These are phyloP conservation scores for Xiphorhynchus elegans DNA, from an alignment of 2,113 vertebrate genomes.

Conservation along the genomic window DNA sequence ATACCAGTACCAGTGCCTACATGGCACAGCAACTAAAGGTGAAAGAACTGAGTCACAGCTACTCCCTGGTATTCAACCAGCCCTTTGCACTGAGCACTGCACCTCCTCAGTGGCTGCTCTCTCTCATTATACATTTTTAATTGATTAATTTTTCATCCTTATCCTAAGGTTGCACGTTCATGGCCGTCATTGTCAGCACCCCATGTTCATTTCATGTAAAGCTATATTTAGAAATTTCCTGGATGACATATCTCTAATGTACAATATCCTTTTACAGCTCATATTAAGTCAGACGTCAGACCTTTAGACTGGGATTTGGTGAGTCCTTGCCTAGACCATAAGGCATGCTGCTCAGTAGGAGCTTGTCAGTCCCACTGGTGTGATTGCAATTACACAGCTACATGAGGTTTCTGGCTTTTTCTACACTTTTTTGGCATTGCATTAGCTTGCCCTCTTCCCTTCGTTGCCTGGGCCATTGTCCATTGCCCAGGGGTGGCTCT, in stretches of 20 bases:
- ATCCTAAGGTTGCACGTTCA: background rate
- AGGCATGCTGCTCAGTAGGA: background rate
- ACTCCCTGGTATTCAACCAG: background rate
- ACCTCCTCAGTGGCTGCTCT: background rate
- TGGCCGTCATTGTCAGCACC: slow-evolving; percentile 6
- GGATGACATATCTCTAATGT: background rate
- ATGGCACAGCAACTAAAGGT: background rate
- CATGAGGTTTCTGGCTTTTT: background rate
- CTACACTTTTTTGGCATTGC: background rate
- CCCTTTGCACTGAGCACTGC: background rate
- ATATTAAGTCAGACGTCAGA: background rate
- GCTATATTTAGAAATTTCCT: slow-evolving; percentile 53
- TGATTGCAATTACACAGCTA: background rate
- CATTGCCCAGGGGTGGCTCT: rapidly evolving
- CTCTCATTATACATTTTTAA: slow-evolving; percentile 62
- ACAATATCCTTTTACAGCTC: background rate
- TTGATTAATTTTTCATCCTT: slow-evolving; percentile 59
- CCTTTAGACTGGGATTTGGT: background rate
- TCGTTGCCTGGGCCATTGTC: background rate
- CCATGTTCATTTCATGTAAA: slow-evolving; percentile 20
- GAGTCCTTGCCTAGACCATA: background rate
- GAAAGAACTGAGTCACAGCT: background rate
- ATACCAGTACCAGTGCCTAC: rapidly evolving
- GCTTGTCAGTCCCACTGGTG: rapidly evolving
- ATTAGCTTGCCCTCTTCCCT: background rate